phyloP scores from a whole-genome alignment of 1,140 invertebrate genomes.

The Maniola jurtina region DNA sequence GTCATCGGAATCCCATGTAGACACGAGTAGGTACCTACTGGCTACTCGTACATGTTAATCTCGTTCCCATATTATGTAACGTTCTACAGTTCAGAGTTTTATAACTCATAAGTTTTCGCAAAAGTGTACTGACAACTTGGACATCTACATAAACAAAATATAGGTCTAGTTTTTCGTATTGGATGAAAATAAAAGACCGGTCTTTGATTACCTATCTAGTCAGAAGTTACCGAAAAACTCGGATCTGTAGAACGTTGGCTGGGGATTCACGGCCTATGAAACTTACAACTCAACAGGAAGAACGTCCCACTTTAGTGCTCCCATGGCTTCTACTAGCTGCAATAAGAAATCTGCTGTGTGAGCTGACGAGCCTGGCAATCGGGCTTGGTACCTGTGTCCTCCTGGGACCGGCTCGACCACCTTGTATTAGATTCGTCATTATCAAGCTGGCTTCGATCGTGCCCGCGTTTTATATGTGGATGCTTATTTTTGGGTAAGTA shows the following conservation, averaged over 20 bases:
- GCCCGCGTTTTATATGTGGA: slow-evolving; percentile 69
- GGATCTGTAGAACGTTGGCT: not conserved
- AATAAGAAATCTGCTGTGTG: slow-evolving; percentile 62
- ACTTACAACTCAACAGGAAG: slow-evolving; percentile 44
- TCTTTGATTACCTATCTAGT: too few species aligned
- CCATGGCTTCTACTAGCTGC: slow-evolving; percentile 68
- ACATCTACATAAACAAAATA: too few species aligned
- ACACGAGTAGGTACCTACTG: too few species aligned
- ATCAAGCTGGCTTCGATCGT: slow-evolving; percentile 56
- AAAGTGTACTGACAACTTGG: too few species aligned
- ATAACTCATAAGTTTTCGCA: too few species aligned
- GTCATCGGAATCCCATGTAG: too few species aligned
- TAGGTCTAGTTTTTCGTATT: too few species aligned
- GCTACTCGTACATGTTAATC: too few species aligned
- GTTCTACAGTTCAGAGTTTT: too few species aligned
- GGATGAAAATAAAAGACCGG: too few species aligned
- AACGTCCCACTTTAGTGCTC: slow-evolving; percentile 58
- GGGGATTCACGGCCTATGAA: not conserved
- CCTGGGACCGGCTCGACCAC: slow-evolving; percentile 53
- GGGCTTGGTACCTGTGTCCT: slow-evolving; percentile 65
- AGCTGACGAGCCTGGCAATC: slow-evolving; percentile 59
- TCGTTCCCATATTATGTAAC: too few species aligned
- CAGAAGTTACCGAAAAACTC: too few species aligned
- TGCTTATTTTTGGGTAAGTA: slow-evolving; percentile 55
- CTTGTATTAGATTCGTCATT: slow-evolving; percentile 64